A percentile compares a stretch with the other conserved stretches of the same genome.
These are phyloP conservation scores for Thymelicus sylvestris DNA, from an alignment of 2,888 invertebrate genomes.

Conservation along the genomic window DNA sequence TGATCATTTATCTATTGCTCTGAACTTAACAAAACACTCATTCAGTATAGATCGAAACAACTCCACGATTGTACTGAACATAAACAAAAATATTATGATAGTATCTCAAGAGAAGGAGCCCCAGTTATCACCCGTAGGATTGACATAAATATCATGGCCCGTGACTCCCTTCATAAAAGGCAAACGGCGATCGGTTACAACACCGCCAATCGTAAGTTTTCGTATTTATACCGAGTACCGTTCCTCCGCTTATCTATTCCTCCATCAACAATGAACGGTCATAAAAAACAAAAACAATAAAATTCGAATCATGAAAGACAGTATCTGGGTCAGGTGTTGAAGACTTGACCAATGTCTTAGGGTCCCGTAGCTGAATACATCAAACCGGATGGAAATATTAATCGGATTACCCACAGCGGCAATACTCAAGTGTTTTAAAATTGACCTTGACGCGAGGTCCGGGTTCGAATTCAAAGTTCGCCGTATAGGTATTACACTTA, in stretches of 20 bases:
- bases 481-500: background rate
- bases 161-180: conserved; percentile 11
- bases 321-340: conserved; percentile 16
- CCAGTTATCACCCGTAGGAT: background rate
- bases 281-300: conserved; percentile 25
- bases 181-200: conserved; percentile 2
- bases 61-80: background rate
- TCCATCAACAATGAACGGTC: conserved; percentile 12
- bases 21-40: too few relatives aligned
- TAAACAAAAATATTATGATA: background rate
- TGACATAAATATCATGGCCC: conserved; percentile 4
- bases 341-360: background rate
- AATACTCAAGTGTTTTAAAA: background rate
- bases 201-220: conserved; percentile 8
- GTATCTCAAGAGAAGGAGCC: background rate
- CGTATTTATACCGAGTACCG: conserved; percentile 23
- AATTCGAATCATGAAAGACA: conserved; percentile 11
- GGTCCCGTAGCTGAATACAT: background rate
- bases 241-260: conserved; percentile 20
- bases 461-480: background rate
- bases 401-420: background rate
- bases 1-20: too few relatives aligned
- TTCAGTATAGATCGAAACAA: background rate
- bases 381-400: background rate
- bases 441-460: background rate